Evolutionary conservation across 2,113 vertebrate genomes (phyloP).

Genomic region (Semicossyphus pulcher): DNA sequence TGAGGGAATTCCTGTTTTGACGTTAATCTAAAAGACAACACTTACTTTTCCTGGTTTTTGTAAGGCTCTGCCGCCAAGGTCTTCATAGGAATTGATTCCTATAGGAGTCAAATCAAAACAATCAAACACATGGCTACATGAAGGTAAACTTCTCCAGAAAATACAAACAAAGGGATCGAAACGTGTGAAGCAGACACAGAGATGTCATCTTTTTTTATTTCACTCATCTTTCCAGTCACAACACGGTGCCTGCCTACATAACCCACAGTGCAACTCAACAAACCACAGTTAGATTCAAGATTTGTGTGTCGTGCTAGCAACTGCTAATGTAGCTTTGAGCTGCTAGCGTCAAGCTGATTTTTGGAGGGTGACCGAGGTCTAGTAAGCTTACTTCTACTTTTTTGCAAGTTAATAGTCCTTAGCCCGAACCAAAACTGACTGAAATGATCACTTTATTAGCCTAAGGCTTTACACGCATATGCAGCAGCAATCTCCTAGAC

Average conservation of each 20-base stretch:
- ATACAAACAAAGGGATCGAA: too few relatives aligned
- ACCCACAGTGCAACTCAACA: slow-evolving; percentile 4
- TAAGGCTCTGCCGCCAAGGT: slow-evolving; percentile 91
- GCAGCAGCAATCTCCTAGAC: neutral
- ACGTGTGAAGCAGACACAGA: too few relatives aligned
- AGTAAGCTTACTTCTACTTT: too few relatives aligned
- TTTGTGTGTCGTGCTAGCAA: neutral
- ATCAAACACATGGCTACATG: too few relatives aligned
- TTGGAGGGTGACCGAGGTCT: too few relatives aligned
- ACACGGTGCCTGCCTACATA: neutral
- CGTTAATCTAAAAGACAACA: slow-evolving; percentile 24
- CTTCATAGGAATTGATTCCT: slow-evolving; percentile 95
- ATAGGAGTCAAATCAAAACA: slow-evolving; percentile 7
- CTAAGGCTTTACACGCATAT: too few relatives aligned
- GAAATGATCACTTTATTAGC: too few relatives aligned
- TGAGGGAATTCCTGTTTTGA: neutral
- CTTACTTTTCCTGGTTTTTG: slow-evolving; percentile 90
- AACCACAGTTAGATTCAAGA: neutral
- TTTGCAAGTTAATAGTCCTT: too few relatives aligned
- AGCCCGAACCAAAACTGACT: neutral
- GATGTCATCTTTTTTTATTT: too few relatives aligned
- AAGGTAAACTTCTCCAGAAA: too few relatives aligned
- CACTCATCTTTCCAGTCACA: neutral
- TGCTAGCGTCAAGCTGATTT: too few relatives aligned
- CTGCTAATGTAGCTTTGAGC: neutral